Base-by-base conservation (phyloP, 2,113 vertebrate species). In the Tupaia tana region DNA sequence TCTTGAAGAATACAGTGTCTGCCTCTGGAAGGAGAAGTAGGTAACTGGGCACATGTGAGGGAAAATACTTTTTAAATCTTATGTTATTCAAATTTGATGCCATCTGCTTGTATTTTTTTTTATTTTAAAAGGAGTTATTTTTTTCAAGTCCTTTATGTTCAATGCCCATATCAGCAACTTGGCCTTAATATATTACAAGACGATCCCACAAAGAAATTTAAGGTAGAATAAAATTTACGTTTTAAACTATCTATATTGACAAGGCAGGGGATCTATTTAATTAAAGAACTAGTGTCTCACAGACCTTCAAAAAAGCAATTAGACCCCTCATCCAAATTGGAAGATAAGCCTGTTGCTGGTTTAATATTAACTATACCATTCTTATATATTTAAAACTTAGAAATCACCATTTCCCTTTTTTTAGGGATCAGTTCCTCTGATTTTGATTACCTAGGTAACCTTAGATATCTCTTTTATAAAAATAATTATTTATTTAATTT, bases 301-400 rank as follows among this genome's bases (percentile, higher is more conserved):
- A 90, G 14, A 63, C 31, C 22, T 78, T 79, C 34, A 71, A 29
- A 58, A 75, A 93, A 83, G 9, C 75, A 31, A 25, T 70, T 85
- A 67, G 64, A 63, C 11, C 14, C 58, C 29, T 71, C 24, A 4
- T 22, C 34, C 22, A 3, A 54, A 85, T 63, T 31, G 5, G 12
- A 89, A 90, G 31, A 85, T 83, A 54, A 86, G 18, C 20, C 61
- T 86, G 18, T 86, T 86, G 82, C 75, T 85, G 15, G 19, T 43
- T 89, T 31, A 31, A 15, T 86, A 85, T 79, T 85, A 85, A 80
- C 52, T 66, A 29, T 67, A 25, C 58, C 1, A 71, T 8, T 85
- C 64, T 79, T 56, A 71, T 31, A 59, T 93, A 66, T 73, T 93
- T 58, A 80, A 86, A 73, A 74, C 80, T 86, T 90, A 80, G n/a